Conservation (phyloP, 92 coral and sea anemone species). For the Palythoa grandiflora region DNA sequence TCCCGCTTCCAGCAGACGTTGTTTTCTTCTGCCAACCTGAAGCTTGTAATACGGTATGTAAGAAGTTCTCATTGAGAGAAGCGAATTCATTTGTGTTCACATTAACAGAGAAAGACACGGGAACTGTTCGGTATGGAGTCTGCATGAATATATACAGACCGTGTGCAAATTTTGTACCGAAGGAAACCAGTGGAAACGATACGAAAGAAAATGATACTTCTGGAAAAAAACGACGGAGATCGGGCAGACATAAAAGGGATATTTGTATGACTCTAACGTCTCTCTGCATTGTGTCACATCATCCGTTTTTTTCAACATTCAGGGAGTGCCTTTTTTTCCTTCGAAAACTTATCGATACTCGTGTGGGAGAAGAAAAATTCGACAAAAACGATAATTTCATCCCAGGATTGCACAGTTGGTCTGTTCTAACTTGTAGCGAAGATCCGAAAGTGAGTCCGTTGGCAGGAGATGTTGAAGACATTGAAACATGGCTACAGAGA, state of each 20-base stretch:
- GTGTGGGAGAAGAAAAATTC: slow-evolving; percentile 67
- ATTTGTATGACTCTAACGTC: slow-evolving; percentile 97
- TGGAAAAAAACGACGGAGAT: slow-evolving; percentile 70
- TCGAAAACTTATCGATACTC: slow-evolving; percentile 94
- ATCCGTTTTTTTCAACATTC: slow-evolving; percentile 95
- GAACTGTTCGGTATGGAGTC: slow-evolving; percentile 94
- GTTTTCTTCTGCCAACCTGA: slow-evolving; percentile 99
- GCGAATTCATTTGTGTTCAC: slow-evolving; percentile 98
- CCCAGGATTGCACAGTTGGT: slow-evolving; percentile 96
- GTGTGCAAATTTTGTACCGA: slow-evolving; percentile 79
- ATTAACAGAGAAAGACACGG: slow-evolving; percentile 94
- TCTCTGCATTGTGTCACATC: slow-evolving; percentile 93
- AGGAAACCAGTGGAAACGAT: slow-evolving; percentile 71
- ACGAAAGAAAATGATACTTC: slow-evolving; percentile 40
- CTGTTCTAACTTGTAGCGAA: slow-evolving; percentile 94
- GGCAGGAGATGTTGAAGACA: slow-evolving; percentile 87
- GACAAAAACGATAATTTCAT: slow-evolving; percentile 86
- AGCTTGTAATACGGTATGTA: slow-evolving; percentile 95
- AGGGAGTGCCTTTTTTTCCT: slow-evolving; percentile 98
- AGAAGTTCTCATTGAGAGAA: slow-evolving; percentile 92
- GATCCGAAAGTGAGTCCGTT: slow-evolving; percentile 92
- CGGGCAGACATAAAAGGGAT: slow-evolving; percentile 68
- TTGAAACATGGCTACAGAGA: slow-evolving; percentile 98
- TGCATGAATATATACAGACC: slow-evolving; percentile 97
- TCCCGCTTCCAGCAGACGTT: slow-evolving; percentile 93